Conservation (phyloP, 2,888 invertebrate genomes). For the Acronicta psi region DNA sequence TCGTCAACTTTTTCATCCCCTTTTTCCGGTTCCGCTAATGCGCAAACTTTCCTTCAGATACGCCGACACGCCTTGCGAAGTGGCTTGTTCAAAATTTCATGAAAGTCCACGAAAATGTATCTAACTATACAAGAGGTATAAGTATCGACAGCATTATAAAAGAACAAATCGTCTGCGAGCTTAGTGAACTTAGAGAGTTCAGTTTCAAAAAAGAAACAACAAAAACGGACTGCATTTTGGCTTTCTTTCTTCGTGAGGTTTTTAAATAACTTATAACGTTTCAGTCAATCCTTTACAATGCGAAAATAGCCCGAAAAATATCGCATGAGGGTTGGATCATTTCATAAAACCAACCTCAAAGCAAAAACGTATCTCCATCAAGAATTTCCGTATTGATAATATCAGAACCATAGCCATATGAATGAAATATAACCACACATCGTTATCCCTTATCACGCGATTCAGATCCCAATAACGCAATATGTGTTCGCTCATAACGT, state of each 20-base stretch:
- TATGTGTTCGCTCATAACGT: conserved; percentile 36
- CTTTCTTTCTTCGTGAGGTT: conserved; percentile 6
- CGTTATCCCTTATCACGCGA: conserved; percentile 30
- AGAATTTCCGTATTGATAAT: conserved; percentile 22
- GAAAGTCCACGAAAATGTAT: conserved; percentile 62
- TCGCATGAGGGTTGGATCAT: background rate
- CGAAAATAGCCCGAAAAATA: background rate
- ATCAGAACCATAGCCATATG: conserved; percentile 12
- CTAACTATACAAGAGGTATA: conserved; percentile 47
- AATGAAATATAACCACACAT: conserved; percentile 36
- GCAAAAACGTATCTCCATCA: conserved; percentile 3
- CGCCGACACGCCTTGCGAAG: conserved; percentile 60
- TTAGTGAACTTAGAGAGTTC: conserved; percentile 11
- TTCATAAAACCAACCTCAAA: background rate
- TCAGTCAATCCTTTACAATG: background rate
- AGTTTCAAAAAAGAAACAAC: conserved; percentile 4
- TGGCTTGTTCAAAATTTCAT: conserved; percentile 69
- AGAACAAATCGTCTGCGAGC: conserved; percentile 18
- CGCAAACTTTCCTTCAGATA: conserved; percentile 73
- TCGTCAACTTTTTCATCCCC: conserved; percentile 78
- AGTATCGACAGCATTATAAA: conserved; percentile 30
- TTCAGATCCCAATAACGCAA: conserved; percentile 33
- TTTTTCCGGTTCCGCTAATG: conserved; percentile 79
- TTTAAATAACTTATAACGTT: conserved; percentile 4
- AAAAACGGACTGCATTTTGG: conserved; percentile 8